Evolutionary conservation across 2,797 vertebrate species (phyloP).

Genomic region (Pelodytes ibericus): DNA sequence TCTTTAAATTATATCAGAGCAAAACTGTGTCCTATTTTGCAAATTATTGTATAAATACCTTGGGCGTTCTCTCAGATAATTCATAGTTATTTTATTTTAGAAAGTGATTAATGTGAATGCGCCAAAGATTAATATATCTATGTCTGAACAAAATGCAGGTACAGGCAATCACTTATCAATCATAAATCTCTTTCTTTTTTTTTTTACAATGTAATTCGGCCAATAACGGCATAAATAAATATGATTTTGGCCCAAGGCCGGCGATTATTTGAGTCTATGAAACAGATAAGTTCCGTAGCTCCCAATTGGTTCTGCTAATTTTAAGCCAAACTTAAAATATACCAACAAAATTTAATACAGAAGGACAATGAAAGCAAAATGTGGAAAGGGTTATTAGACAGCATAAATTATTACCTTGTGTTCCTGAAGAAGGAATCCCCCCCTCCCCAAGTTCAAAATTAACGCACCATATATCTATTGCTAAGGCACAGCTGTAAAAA

Average conservation of each 20-base stretch:
- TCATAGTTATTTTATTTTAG: background rate
- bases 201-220: background rate
- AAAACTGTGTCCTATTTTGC: background rate
- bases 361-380: background rate
- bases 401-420: conserved; percentile 29
- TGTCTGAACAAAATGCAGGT: background rate
- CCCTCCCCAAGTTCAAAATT: conserved; percentile 24
- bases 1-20: background rate
- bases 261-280: background rate
- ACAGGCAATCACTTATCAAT: background rate
- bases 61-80: background rate
- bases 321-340: background rate
- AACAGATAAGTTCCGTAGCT: background rate
- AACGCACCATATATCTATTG: conserved; percentile 22
- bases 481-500: conserved; percentile 53
- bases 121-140: background rate
- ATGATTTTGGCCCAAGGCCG: background rate
- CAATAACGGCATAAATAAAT: background rate
- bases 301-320: conserved; percentile 5
- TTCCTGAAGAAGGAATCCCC: conserved; percentile 7
- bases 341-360: conserved; percentile 16
- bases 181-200: background rate
- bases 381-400: conserved; percentile 20
- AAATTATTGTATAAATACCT: background rate
- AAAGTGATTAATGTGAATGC: background rate